phyloP scores from a whole-genome alignment of 2,888 invertebrate species.

The Sphaerophoria taeniata region DNA sequence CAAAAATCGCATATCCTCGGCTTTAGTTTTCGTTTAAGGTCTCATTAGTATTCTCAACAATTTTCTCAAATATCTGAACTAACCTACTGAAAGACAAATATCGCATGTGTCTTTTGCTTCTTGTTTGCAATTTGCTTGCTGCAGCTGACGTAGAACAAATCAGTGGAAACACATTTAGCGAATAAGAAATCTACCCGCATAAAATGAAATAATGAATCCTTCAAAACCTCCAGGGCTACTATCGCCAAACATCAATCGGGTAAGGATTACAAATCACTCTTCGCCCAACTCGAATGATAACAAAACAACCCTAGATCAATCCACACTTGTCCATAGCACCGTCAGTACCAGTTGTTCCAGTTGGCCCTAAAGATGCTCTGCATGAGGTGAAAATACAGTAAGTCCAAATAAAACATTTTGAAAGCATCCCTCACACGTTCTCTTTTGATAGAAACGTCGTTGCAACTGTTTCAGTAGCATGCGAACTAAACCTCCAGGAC shows the following conservation, averaged over 20 bases:
- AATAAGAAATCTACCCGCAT: too few relatives aligned
- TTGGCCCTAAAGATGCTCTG: constrained; percentile 85
- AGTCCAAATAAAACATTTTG: constrained; percentile 76
- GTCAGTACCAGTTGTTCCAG: constrained; percentile 84
- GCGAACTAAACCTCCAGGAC: constrained; percentile 88
- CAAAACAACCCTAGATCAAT: constrained; percentile 72
- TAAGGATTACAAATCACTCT: not conserved
- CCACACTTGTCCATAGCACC: constrained; percentile 79
- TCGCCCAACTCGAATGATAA: not conserved
- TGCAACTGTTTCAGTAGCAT: constrained; percentile 89
- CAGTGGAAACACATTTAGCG: too few relatives aligned
- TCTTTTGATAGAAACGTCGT: constrained; percentile 88
- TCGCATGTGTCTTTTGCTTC: too few relatives aligned
- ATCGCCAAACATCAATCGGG: constrained; percentile 58
- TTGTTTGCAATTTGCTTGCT: too few relatives aligned
- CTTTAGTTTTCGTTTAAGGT: too few relatives aligned
- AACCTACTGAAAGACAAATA: too few relatives aligned
- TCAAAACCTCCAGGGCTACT: constrained; percentile 26
- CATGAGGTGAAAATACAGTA: constrained; percentile 86
- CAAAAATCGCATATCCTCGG: too few relatives aligned
- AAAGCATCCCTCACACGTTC: not conserved
- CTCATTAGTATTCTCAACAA: too few relatives aligned
- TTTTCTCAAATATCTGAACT: too few relatives aligned
- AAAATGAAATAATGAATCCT: constrained; percentile 22
- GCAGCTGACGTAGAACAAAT: too few relatives aligned